Evolutionary conservation across 2,113 vertebrate genomes (phyloP), one percentile per base, ranked within the genome.

Genomic region (Apodemus speciosus): DNA sequence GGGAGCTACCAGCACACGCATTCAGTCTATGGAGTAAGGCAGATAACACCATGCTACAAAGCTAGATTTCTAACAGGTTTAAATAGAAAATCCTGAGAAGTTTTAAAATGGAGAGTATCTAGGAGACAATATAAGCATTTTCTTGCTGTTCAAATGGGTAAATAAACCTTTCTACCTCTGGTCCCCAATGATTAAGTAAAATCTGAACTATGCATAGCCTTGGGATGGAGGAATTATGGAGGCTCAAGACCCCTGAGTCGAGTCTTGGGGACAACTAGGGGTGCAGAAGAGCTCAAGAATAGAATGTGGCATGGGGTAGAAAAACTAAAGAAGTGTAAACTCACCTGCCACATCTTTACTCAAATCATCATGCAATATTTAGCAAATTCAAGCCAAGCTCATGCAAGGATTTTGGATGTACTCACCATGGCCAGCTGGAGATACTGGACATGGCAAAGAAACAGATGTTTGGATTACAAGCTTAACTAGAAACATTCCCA

Each of bases 351-450:
- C 4, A n/a, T 38, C 21, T 68, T 77, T 88, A 49, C 15, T 25
- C 53, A 76, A 84, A 60, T 53, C 66, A 51, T 69, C 9, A 10
- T 40, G 43, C 75, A 35, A 9, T 32, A 46, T 69, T 91, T 80
- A 77, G 53, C 53, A 49, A 85, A 96, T 49, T 56, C 35, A 93
- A 91, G 40, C 27, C 21, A 90, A 86, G 21, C 64, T 79, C 30
- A 60, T 73, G 18, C 58, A 87, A 30, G 88, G 86, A 86, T 90
- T 88, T 71, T 68, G 25, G 7, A 49, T 72, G 64, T 25, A n/a
- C 6, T 32, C 20, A 73, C 10, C 15, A 49, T 2, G 84, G 68
- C 18, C 91, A 92, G 30, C 40, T 83, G 58, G 35, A 94, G 85
- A 91, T 68, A 90, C 56, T 43, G 66, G n/a, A 20, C 7, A 46